These are phyloP conservation scores for Parazoanthus swiftii DNA, from an alignment of 92 coral and sea anemone genomes.

Conservation along the genomic window DNA sequence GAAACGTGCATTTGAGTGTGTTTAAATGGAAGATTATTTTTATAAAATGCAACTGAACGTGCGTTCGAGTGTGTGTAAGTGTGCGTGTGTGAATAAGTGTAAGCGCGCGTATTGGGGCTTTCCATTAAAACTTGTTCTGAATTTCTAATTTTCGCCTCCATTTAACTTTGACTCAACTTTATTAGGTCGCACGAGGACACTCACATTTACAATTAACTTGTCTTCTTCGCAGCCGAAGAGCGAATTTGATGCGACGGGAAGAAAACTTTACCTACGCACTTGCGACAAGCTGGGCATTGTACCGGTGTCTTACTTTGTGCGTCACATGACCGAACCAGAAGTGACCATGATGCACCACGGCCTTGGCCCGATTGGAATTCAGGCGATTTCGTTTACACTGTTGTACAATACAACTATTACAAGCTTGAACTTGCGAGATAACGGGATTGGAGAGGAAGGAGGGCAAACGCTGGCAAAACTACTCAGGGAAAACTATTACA, in stretches of 20 bases:
- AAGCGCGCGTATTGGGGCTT: background rate
- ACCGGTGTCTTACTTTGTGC: slow-evolving; percentile 88
- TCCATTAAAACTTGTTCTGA: background rate
- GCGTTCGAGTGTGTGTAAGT: background rate
- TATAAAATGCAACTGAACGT: background rate
- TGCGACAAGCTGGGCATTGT: slow-evolving; percentile 85
- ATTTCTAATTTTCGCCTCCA: background rate
- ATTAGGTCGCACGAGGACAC: too few species aligned
- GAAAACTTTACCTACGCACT: slow-evolving; percentile 74
- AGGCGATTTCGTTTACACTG: slow-evolving; percentile 74
- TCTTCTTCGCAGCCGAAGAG: slow-evolving; percentile 56
- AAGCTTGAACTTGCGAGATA: slow-evolving; percentile 75
- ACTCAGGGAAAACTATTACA: slow-evolving; percentile 82
- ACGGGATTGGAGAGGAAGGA: slow-evolving; percentile 89
- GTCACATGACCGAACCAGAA: slow-evolving; percentile 83
- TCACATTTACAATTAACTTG: background rate
- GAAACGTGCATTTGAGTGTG: background rate
- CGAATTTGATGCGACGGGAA: slow-evolving; percentile 79
- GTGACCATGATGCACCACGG: slow-evolving; percentile 91
- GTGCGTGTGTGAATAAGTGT: background rate
- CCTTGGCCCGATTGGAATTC: slow-evolving; percentile 81
- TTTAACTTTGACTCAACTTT: too few species aligned
- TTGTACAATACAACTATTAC: slow-evolving; percentile 82
- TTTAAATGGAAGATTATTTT: background rate
- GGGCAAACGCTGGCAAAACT: slow-evolving; percentile 76